Evolutionary conservation across 2,113 vertebrate species (phyloP).

Genomic region (Coptodon rendalli): DNA sequence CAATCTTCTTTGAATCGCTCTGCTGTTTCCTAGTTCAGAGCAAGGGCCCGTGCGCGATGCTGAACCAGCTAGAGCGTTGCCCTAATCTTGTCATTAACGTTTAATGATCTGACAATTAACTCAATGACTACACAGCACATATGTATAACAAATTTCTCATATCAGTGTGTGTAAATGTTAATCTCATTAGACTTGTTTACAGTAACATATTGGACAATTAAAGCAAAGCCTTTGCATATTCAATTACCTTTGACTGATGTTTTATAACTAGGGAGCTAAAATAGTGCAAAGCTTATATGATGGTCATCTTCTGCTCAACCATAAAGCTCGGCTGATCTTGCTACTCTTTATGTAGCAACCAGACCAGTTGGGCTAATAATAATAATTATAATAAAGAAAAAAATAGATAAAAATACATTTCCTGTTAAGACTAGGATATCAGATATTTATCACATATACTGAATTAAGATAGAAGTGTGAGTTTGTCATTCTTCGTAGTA

Average conservation of each 20-base stretch:
- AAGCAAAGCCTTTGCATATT: conserved; percentile 20
- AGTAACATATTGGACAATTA: conserved; percentile 45
- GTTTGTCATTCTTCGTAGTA: neutral
- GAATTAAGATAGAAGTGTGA: neutral
- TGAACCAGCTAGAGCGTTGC: conserved; percentile 24
- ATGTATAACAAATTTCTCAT: conserved; percentile 35
- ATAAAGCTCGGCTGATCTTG: neutral
- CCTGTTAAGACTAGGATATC: neutral
- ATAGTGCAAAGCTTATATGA: neutral
- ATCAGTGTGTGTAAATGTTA: conserved; percentile 41
- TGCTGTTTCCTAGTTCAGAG: conserved; percentile 43
- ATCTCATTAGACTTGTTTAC: conserved; percentile 56
- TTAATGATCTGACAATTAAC: conserved; percentile 61
- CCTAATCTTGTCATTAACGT: conserved; percentile 54
- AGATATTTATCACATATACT: neutral
- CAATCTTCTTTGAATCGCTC: conserved; percentile 65
- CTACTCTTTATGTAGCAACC: neutral
- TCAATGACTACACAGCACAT: conserved; percentile 15
- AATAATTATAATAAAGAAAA: neutral
- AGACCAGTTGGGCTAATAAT: neutral
- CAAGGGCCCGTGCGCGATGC: neutral
- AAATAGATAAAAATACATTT: neutral
- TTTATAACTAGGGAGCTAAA: neutral
- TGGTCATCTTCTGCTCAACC: neutral
- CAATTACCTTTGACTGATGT: conserved; percentile 45